These are phyloP conservation scores for Empis livida DNA, from an alignment of 2,888 invertebrate genomes.

Conservation along the genomic window DNA sequence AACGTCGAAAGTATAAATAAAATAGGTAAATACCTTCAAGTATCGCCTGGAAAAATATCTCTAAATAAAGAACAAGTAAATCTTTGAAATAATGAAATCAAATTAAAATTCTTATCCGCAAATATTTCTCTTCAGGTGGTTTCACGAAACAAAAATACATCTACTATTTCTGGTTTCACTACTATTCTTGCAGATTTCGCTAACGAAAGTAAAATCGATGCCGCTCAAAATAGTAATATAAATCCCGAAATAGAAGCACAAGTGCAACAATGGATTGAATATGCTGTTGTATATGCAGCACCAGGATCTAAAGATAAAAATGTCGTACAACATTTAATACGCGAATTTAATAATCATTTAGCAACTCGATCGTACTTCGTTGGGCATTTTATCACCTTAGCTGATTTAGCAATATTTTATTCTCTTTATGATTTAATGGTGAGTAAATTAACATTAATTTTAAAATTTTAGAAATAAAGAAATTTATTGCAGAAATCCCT, in stretches of 20 bases:
- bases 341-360: constrained; percentile 43
- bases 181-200: constrained; percentile 40
- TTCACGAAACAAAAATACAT: constrained; percentile 36
- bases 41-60: constrained; percentile 39
- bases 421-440: constrained; percentile 53
- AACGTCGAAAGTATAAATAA: constrained; percentile 35
- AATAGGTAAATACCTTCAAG: constrained; percentile 42
- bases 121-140: constrained; percentile 34
- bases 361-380: constrained; percentile 43
- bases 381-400: constrained; percentile 44
- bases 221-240: constrained; percentile 21
- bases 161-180: constrained; percentile 39
- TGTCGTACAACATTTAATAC: constrained; percentile 23
- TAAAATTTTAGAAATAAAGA: not conserved
- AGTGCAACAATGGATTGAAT: constrained; percentile 55
- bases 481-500: constrained; percentile 42
- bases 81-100: not conserved
- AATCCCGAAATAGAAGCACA: constrained; percentile 37
- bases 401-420: constrained; percentile 59
- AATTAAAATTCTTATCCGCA: not conserved
- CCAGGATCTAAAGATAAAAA: constrained; percentile 29
- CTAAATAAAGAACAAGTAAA: constrained; percentile 41
- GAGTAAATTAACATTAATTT: not conserved
- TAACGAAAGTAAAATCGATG: constrained; percentile 32
- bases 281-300: constrained; percentile 37